Conservation (phyloP, 2,113 vertebrate genomes). For the Ciconia maguari region DNA sequence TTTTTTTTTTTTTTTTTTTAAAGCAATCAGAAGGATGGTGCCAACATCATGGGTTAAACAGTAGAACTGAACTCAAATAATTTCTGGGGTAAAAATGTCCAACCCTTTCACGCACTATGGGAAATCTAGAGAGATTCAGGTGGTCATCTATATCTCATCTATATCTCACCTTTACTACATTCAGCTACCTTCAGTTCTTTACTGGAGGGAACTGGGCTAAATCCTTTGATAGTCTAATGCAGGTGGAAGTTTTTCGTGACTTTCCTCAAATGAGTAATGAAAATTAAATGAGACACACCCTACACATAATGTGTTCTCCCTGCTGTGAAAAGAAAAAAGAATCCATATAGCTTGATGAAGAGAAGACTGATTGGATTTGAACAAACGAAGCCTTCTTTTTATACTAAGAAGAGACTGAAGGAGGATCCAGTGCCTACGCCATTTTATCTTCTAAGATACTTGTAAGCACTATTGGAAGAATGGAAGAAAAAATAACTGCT, state of each 20-base stretch:
- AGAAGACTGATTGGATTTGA: background rate
- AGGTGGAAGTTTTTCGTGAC: background rate
- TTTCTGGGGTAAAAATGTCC: background rate
- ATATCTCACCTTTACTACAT: background rate
- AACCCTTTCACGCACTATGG: background rate
- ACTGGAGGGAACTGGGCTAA: background rate
- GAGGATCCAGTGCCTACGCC: background rate
- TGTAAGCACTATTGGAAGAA: background rate
- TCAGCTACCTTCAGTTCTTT: background rate
- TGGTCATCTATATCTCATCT: background rate
- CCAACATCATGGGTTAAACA: background rate
- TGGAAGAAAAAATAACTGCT: background rate
- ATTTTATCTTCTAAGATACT: background rate
- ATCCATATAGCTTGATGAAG: background rate
- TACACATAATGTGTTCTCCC: background rate
- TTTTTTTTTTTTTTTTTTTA: no score
- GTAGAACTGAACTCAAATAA: background rate
- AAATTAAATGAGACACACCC: background rate
- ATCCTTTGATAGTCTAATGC: background rate
- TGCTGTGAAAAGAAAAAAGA: background rate
- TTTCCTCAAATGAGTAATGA: background rate
- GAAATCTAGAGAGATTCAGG: background rate
- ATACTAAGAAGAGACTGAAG: background rate
- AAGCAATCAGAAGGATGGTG: background rate
- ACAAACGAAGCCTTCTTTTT: background rate